Percentiles rank a stretch among this genome's conserved stretches.
These are phyloP conservation scores for Grantiella picta DNA, from an alignment of 2,113 vertebrate species.

Conservation along the genomic window DNA sequence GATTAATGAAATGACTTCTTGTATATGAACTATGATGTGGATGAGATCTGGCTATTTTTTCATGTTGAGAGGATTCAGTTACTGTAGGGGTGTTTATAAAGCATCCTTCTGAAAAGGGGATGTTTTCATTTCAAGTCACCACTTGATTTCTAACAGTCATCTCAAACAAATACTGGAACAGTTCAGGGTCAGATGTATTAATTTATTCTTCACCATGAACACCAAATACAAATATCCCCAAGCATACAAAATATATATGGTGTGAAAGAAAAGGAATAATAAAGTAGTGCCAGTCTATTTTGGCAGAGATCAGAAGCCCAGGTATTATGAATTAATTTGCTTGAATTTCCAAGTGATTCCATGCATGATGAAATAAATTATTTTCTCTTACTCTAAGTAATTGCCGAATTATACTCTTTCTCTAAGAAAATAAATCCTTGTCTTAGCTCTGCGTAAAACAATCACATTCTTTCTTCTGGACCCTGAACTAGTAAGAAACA, in stretches of 20 bases:
- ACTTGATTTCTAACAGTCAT: constrained; percentile 5
- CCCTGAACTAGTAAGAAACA: constrained; percentile 7
- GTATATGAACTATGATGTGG: constrained; percentile 66
- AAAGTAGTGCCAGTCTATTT: background rate
- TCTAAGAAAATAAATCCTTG: background rate
- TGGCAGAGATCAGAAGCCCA: background rate
- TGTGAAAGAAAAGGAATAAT: background rate
- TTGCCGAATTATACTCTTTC: background rate
- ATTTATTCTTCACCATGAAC: constrained; percentile 15
- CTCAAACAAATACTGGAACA: constrained; percentile 59
- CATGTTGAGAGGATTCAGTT: constrained; percentile 70
- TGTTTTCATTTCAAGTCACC: background rate
- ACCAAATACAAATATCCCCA: background rate
- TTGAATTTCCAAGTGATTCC: background rate
- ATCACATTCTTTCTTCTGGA: constrained; percentile 19
- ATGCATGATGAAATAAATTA: background rate
- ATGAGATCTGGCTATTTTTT: constrained; percentile 72
- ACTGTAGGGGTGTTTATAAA: constrained; percentile 45
- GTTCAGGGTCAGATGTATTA: constrained; percentile 19
- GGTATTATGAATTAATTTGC: background rate
- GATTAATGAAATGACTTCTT: constrained; percentile 73
- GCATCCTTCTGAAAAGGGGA: constrained; percentile 23
- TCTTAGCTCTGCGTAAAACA: constrained; percentile 30
- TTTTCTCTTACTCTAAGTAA: background rate
- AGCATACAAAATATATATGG: background rate